These are phyloP conservation scores for Drosophila multiciliata DNA, from an alignment of 2,888 invertebrate species.

Conservation along the genomic window DNA sequence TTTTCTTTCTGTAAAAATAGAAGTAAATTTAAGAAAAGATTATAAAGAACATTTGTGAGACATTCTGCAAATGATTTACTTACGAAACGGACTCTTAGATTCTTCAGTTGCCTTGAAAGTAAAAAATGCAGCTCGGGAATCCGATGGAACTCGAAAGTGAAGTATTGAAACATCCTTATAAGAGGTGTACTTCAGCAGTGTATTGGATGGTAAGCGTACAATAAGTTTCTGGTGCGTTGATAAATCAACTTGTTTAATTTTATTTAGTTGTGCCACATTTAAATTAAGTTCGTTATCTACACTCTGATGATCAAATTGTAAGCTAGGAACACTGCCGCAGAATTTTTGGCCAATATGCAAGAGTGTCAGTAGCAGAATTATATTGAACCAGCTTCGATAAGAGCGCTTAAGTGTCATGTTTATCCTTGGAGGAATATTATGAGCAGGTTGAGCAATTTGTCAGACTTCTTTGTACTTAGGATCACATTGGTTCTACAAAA, in stretches of 20 bases:
- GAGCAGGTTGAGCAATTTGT: slow-evolving; percentile 1
- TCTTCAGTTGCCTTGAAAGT: slow-evolving; percentile 85
- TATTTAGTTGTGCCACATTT: slow-evolving; percentile 64
- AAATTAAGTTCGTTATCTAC: slow-evolving; percentile 57
- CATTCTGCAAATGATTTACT: slow-evolving; percentile 56
- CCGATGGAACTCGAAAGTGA: slow-evolving; percentile 87
- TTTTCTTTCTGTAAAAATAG: slow-evolving; percentile 85
- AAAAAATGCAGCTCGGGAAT: slow-evolving; percentile 85
- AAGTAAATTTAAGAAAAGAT: background rate
- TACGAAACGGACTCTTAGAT: slow-evolving; percentile 85
- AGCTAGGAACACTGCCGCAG: slow-evolving; percentile 54
- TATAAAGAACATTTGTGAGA: too few relatives aligned
- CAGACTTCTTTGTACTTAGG: slow-evolving; percentile 7
- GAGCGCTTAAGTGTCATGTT: slow-evolving; percentile 40
- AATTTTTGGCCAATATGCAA: slow-evolving; percentile 47
- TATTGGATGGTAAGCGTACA: slow-evolving; percentile 85
- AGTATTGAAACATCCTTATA: slow-evolving; percentile 87
- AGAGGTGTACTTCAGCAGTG: slow-evolving; percentile 86
- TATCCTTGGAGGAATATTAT: background rate
- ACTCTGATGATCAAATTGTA: slow-evolving; percentile 71
- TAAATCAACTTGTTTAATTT: slow-evolving; percentile 71
- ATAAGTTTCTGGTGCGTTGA: slow-evolving; percentile 81
- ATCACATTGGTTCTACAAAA: slow-evolving; percentile 20
- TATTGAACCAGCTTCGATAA: slow-evolving; percentile 25
- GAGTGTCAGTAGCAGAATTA: slow-evolving; percentile 40